Percentiles rank a stretch among this genome's conserved stretches.
Evolutionary conservation across 2,113 vertebrate species (phyloP).

Genomic region (Maylandia zebra): DNA sequence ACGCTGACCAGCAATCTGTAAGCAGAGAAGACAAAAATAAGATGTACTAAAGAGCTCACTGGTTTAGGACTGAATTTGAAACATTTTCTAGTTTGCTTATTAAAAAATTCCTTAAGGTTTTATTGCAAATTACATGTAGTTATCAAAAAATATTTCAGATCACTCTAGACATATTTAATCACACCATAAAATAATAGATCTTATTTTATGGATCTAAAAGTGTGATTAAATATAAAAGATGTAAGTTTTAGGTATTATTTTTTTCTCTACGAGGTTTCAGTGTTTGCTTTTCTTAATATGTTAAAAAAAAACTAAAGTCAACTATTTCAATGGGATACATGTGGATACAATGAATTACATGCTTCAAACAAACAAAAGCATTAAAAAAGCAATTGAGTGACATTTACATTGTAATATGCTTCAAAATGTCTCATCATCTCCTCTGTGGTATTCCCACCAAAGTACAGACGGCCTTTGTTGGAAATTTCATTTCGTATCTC

Average conservation of each 20-base stretch:
- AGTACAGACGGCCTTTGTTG: rapidly evolving
- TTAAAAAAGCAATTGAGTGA: neutral
- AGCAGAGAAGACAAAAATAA: too few species aligned
- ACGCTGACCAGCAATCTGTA: too few species aligned
- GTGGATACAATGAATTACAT: neutral
- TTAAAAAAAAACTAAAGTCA: neutral
- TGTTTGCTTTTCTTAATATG: neutral
- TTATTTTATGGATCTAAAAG: too few species aligned
- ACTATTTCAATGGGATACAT: neutral
- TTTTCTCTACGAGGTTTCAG: neutral
- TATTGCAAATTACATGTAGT: neutral
- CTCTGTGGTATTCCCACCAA: neutral
- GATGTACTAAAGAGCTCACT: neutral
- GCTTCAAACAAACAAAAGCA: neutral
- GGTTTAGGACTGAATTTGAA: neutral
- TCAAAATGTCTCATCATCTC: conserved; percentile 50
- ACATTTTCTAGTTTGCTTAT: neutral
- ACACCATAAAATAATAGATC: too few species aligned
- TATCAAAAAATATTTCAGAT: neutral
- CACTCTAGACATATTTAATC: neutral
- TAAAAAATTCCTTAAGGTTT: neutral
- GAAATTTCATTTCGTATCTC: neutral
- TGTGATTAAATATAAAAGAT: neutral
- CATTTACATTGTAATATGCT: conserved; percentile 46
- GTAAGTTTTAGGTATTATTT: neutral